Evolutionary conservation across 2,797 vertebrate species (phyloP).

Genomic region (Lagothrix lagotricha): DNA sequence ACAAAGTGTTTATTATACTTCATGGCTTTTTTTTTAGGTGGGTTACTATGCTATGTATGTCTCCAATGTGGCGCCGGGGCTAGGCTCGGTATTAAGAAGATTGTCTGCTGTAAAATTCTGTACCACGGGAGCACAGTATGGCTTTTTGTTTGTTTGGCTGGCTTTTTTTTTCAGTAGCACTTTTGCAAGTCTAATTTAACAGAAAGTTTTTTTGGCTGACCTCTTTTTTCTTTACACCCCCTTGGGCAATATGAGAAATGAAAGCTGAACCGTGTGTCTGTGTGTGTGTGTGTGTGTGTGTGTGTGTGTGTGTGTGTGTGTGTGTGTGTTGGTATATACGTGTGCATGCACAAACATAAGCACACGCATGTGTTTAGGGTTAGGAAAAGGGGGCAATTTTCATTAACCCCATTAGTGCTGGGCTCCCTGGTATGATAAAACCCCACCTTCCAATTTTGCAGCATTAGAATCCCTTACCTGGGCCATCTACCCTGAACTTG

Average conservation of each 20-base stretch:
- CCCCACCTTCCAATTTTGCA: neutral
- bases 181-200: constrained; percentile 70
- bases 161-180: neutral
- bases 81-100: constrained; percentile 42
- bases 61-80: neutral
- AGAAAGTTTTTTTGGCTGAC: constrained; percentile 62
- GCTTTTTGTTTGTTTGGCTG: neutral
- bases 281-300: neutral
- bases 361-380: neutral
- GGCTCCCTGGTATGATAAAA: neutral
- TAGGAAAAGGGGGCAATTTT: neutral
- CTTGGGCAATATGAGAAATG: constrained; percentile 67
- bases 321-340: neutral
- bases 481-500: neutral
- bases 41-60: neutral
- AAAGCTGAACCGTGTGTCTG: constrained; percentile 45
- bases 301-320: neutral
- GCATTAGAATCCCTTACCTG: neutral
- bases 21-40: neutral
- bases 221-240: constrained; percentile 36
- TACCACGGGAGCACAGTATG: neutral
- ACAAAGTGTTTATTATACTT: constrained; percentile 55
- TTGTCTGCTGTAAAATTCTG: constrained; percentile 31
- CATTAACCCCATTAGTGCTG: neutral
- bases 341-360: neutral